Evolutionary conservation across 2,888 invertebrate genomes (phyloP).

Genomic region (Tortrix viridana): DNA sequence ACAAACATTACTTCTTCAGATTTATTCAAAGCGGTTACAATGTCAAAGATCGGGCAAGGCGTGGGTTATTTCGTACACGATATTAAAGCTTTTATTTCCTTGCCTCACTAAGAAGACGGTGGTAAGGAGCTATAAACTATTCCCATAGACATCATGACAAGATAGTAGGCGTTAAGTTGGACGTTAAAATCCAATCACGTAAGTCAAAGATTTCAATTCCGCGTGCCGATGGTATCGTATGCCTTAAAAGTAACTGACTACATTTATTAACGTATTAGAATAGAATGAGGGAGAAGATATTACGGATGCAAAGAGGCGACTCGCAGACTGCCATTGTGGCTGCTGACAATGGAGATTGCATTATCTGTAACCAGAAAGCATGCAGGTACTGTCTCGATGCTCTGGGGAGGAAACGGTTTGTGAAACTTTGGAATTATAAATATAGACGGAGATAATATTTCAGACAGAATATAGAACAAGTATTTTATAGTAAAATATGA

Average conservation of each 20-base stretch:
- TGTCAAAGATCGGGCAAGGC: slow-evolving; percentile 30
- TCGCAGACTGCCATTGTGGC: slow-evolving; percentile 54
- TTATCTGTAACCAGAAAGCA: slow-evolving; percentile 56
- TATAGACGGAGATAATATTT: background rate
- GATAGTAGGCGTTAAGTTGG: slow-evolving; percentile 41
- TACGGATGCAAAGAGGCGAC: slow-evolving; percentile 54
- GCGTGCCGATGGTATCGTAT: slow-evolving; percentile 50
- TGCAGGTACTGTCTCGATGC: slow-evolving; percentile 44
- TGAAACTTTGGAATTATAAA: slow-evolving; percentile 30
- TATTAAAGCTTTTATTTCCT: slow-evolving; percentile 29
- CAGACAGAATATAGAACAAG: background rate
- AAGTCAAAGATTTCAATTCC: slow-evolving; percentile 46
- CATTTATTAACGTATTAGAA: slow-evolving; percentile 56
- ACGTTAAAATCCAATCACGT: slow-evolving; percentile 53
- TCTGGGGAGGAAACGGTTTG: slow-evolving; percentile 48
- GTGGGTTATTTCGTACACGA: slow-evolving; percentile 21
- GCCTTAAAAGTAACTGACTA: slow-evolving; percentile 49
- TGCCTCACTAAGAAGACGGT: slow-evolving; percentile 32
- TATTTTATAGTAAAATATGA: too few relatives aligned
- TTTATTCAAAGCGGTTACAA: slow-evolving; percentile 13
- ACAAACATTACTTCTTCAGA: background rate
- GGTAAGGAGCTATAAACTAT: slow-evolving; percentile 26
- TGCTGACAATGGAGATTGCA: slow-evolving; percentile 59
- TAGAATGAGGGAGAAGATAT: slow-evolving; percentile 57
- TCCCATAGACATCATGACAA: slow-evolving; percentile 39